Evolutionary conservation across 2,888 invertebrate species (phyloP), one percentile per base, ranked within the genome.

Genomic region (Parthenolecanium corni): DNA sequence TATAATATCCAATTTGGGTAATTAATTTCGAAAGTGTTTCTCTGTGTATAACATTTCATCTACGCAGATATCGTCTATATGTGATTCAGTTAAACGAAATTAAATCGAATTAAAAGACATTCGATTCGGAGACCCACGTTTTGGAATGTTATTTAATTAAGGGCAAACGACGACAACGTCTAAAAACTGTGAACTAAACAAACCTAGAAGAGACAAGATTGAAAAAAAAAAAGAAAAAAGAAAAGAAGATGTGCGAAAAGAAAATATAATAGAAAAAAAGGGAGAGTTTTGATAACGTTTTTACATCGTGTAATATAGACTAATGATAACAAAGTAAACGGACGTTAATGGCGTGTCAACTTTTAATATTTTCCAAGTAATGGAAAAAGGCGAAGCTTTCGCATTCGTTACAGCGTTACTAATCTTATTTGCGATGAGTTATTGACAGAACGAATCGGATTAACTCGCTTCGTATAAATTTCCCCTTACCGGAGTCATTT

Each of bases 401-500:
- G 61, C 51, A 61, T 61, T 31, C 62, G 62, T 62, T 42, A 44
- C 62, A 14, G 23, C 46, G 46, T 46, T 47, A 25, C 52, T 63
- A 63, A 63, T 63, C 63, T 63, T 63, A 63, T 63, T 63, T 63
- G 63, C 53, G 53, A 63, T 63, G 63, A 63, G 53, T 63, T 63
- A 63, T 63, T 63, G 63, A 63, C 63, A 63, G 53, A 54, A 54
- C 63, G 63, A 63, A 63, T 63, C 63, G 63, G 63, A 63, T 63
- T 63, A 63, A 63, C 63, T 63, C 53, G 54, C 53, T 46, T 61
- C 51, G 61, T 61, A 61, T 61, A 51, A 61, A 61, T 51, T 51
- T 51, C 40, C 61, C 61, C 51, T 61, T 36, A 49, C 61, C 23
- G 14, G 47, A 51, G 61, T 61, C 51, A 51, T 61, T 51, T 61